A percentile compares a stretch with the other conserved stretches of the same genome.
phyloP scores from a whole-genome alignment of 2,888 invertebrate genomes.

The Anthoptus insignis region DNA sequence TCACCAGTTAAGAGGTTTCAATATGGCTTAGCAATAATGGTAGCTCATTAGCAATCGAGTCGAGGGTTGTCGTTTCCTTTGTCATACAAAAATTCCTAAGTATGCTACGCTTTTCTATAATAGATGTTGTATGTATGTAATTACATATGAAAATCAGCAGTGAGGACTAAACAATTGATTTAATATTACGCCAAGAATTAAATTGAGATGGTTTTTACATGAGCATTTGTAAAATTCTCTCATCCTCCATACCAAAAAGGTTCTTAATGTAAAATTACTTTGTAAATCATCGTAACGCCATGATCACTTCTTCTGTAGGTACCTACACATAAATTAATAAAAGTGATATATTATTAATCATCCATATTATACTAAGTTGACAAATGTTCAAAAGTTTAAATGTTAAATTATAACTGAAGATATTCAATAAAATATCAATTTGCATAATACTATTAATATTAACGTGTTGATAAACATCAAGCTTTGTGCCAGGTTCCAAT shows the following conservation, averaged over 20 bases:
- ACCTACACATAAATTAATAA: neutral
- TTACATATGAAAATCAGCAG: too few relatives aligned
- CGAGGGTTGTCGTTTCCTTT: too few relatives aligned
- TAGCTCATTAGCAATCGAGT: too few relatives aligned
- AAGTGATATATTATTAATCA: conserved; percentile 1
- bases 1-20: neutral
- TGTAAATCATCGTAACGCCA: neutral
- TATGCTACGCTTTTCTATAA: too few relatives aligned
- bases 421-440: conserved; percentile 22
- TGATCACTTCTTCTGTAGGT: neutral
- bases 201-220: too few relatives aligned
- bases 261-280: too few relatives aligned
- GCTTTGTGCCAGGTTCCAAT: conserved; percentile 2
- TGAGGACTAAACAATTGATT: too few relatives aligned
- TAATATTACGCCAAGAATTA: too few relatives aligned
- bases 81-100: too few relatives aligned
- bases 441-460: conserved; percentile 16
- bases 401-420: conserved; percentile 12
- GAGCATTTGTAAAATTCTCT: neutral
- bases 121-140: too few relatives aligned
- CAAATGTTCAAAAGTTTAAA: conserved; percentile 14
- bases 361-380: neutral
- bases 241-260: too few relatives aligned
- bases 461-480: conserved; percentile 20
- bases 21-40: too few relatives aligned